A percentile compares a stretch with the other conserved stretches of the same genome.
phyloP scores from a whole-genome alignment of 2,888 invertebrate genomes.

The Balanococcus diminutus region DNA sequence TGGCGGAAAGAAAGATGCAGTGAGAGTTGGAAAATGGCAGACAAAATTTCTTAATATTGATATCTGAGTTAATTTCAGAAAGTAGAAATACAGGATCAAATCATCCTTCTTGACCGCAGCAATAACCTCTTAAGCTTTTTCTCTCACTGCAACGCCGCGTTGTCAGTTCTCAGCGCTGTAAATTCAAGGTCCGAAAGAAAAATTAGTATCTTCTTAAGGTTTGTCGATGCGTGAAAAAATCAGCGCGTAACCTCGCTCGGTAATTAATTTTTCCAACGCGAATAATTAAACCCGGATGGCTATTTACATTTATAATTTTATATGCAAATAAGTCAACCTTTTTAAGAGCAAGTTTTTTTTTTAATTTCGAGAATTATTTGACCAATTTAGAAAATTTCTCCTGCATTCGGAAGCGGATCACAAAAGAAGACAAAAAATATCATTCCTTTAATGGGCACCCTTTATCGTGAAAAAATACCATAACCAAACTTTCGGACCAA shows the following conservation, averaged over 20 bases:
- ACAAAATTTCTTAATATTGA: too few species aligned
- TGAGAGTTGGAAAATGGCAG: too few species aligned
- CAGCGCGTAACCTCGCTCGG: neutral
- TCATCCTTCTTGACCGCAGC: too few species aligned
- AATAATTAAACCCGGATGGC: slow-evolving; percentile 17
- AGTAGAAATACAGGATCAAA: too few species aligned
- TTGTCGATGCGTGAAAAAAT: slow-evolving; percentile 21
- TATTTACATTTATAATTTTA: slow-evolving; percentile 36
- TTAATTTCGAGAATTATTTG: neutral
- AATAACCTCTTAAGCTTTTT: too few species aligned
- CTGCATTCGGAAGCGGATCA: neutral
- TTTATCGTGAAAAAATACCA: neutral
- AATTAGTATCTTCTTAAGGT: neutral
- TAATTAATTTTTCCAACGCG: slow-evolving; percentile 18
- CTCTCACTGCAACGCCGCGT: too few species aligned
- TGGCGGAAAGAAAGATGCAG: too few species aligned
- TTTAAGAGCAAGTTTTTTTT: slow-evolving; percentile 31
- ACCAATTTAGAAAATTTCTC: neutral
- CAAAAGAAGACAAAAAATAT: neutral
- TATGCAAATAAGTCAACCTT: slow-evolving; percentile 34
- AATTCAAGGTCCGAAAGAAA: neutral
- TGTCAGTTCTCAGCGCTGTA: too few species aligned
- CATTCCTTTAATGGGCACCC: neutral
- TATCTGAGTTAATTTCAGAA: too few species aligned
- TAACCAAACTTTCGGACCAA: neutral